Base-by-base conservation (phyloP, 2,888 invertebrate species). In the Drosophila mercatorum region DNA sequence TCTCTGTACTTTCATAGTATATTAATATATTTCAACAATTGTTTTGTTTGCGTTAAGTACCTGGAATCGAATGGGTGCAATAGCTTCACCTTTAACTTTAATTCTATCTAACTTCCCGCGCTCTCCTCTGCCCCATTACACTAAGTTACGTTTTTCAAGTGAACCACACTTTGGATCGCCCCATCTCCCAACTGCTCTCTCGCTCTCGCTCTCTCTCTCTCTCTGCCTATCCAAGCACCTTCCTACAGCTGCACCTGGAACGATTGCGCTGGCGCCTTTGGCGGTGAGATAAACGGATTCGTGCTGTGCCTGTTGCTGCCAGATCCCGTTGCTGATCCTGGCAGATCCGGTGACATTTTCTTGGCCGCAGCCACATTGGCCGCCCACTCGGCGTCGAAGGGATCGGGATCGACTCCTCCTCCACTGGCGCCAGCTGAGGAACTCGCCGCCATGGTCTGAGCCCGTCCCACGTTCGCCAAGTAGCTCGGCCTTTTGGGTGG, bases 381-480 rank as follows among this genome's bases (percentile, higher is more conserved):
- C 57, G 96, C 97, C 97, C 97, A 97, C 84, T 97, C 97, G 14
- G 97, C 96, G 91, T 97, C 96, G 90, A 97, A 97, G 0, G 97
- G 97, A 93, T 97, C 92, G 3, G 75, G 55, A 3, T 89, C 85
- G 5, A 92, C 93, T 0, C 94, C 93, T 71, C 94, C 94, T 71
- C 94, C 94, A 5, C 94, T 93, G 72, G 94, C 94, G 5, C 93
- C 93, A 5, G 93, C 93, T 0, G 94, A 93, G 73, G 94, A 94
- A 6, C 93, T 93, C 0, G 94, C 93, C 75, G 94, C 94, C 68
- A 95, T 83, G 1, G 95, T 95, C 88, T 94, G 94, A 3, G 95
- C 94, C 47, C 95, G 93, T 7, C 94, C 94, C 38, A 95, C 93
- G 34, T 94, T 94, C 56, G 92, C 93, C 60, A 95, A 61, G 17